Conservation (phyloP, 1,140 invertebrate genomes). For the Laodelphax striatellus region DNA sequence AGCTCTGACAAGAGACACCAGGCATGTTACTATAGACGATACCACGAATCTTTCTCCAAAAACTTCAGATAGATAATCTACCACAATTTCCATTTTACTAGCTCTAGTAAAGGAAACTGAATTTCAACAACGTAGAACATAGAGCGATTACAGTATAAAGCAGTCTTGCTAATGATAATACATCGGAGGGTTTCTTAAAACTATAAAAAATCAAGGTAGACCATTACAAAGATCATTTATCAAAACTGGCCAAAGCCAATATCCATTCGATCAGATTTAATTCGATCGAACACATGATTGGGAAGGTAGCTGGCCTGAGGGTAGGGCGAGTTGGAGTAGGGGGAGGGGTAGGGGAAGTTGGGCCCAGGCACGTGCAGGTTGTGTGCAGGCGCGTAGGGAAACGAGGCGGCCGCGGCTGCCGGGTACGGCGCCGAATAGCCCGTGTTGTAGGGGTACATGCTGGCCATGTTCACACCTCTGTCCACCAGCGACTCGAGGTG, state of each 20-base stretch:
- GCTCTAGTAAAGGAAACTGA: background rate
- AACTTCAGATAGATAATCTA: background rate
- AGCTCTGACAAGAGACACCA: too few relatives aligned
- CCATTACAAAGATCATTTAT: conserved; percentile 23
- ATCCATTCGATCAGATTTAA: conserved; percentile 36
- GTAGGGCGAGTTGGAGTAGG: conserved; percentile 33
- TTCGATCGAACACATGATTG: conserved; percentile 31
- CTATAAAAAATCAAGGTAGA: conserved; percentile 2
- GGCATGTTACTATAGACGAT: background rate
- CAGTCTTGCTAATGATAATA: conserved; percentile 13
- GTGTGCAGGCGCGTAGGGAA: conserved; percentile 28
- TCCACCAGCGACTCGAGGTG: conserved; percentile 22
- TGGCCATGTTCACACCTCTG: conserved; percentile 19
- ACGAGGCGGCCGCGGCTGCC: conserved; percentile 27
- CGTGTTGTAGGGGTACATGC: conserved; percentile 30
- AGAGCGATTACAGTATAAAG: conserved; percentile 3
- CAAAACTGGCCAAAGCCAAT: conserved; percentile 42
- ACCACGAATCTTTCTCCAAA: background rate
- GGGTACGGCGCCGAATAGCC: conserved; percentile 31
- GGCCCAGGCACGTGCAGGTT: conserved; percentile 41
- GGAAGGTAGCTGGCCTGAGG: conserved; percentile 36
- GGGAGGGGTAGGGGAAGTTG: conserved; percentile 38
- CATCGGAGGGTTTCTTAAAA: conserved; percentile 6
- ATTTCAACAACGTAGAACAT: background rate
- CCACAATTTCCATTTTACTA: background rate